Conservation (phyloP, 2,888 invertebrate species). For the Theodoxus fluviatilis region DNA sequence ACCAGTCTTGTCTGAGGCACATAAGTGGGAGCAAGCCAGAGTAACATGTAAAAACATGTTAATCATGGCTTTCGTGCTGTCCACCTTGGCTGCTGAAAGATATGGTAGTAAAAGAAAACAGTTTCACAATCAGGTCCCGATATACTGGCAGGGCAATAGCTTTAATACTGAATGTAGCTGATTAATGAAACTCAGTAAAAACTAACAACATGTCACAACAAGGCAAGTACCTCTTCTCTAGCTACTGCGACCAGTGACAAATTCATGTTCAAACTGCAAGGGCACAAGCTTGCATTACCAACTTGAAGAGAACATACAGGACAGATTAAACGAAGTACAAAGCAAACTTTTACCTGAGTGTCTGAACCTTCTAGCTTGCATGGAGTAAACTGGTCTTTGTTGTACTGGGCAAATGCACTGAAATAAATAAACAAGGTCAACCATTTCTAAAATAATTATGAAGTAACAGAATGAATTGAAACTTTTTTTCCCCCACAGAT, state of each 20-base stretch:
- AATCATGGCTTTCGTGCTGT: no score
- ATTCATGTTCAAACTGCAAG: neutral
- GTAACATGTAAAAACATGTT: no score
- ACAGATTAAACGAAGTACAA: neutral
- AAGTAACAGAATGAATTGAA: neutral
- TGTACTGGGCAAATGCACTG: constrained; percentile 94
- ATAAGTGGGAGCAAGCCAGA: no score
- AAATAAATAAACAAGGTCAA: constrained; percentile 30
- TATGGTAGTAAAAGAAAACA: no score
- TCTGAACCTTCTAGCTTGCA: constrained; percentile 91
- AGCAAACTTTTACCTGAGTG: constrained; percentile 69
- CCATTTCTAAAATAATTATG: neutral
- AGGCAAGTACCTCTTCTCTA: neutral
- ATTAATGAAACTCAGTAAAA: no score
- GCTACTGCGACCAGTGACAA: neutral
- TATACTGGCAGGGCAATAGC: neutral
- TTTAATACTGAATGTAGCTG: neutral
- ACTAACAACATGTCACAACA: neutral
- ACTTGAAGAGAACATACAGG: neutral
- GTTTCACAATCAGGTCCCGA: no score
- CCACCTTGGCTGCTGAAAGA: no score
- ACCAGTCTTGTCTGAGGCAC: no score
- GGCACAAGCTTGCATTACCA: neutral
- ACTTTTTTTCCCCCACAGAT: no score
- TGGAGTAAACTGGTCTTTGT: constrained; percentile 98